Conservation (phyloP, 2,113 vertebrate genomes). For the Pollimyrus isidori region DNA sequence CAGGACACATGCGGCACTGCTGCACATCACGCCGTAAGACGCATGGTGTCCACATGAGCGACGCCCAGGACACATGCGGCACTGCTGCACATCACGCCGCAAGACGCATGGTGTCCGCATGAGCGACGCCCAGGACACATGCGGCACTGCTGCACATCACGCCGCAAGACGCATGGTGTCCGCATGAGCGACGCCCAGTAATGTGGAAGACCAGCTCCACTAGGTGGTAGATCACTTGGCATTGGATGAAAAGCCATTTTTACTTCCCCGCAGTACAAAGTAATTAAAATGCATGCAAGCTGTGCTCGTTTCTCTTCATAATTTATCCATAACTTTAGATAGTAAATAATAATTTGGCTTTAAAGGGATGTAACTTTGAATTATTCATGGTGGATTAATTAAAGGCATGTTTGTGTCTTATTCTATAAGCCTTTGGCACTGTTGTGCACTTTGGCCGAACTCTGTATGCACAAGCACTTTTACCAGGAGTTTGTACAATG, state of each 20-base stretch:
- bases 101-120: conserved; percentile 26
- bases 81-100: conserved; percentile 23
- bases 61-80: conserved; percentile 25
- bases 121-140: too few relatives aligned
- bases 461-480: conserved; percentile 31
- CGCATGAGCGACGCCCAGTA: conserved; percentile 32
- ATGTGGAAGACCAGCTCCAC: conserved; percentile 35
- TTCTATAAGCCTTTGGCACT: conserved; percentile 43
- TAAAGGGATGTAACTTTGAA: conserved; percentile 51
- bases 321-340: conserved; percentile 60
- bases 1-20: conserved; percentile 6
- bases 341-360: conserved; percentile 54
- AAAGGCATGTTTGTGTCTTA: conserved; percentile 49
- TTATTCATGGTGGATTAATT: conserved; percentile 56
- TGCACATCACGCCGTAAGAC: conserved; percentile 26
- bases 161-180: background rate
- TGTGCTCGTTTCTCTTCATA: conserved; percentile 53
- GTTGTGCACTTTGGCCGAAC: conserved; percentile 55
- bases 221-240: conserved; percentile 55
- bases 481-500: conserved; percentile 14
- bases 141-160: too few relatives aligned
- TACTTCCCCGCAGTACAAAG: conserved; percentile 50
- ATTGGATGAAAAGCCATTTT: conserved; percentile 56
- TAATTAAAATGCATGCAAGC: conserved; percentile 63
- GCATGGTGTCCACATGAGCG: conserved; percentile 25